Evolutionary conservation across 1,140 invertebrate species (phyloP), one percentile per base, ranked within the genome.

Genomic region (Solen grandis): DNA sequence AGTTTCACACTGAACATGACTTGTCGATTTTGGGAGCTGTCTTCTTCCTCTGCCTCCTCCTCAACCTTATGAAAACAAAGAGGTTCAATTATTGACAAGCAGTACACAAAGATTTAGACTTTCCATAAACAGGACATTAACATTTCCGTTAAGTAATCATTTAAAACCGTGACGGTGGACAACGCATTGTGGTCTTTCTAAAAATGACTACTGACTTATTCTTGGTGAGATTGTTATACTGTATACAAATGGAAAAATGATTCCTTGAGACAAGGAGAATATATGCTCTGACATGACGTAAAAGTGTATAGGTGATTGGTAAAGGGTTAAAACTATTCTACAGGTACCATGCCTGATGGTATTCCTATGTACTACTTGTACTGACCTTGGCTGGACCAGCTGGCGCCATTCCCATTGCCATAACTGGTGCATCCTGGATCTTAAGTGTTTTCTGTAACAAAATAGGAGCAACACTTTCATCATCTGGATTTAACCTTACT

Each of bases 351-450:
- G n/a, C n/a, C n/a, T n/a, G n/a, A n/a, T n/a, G n/a, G n/a, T n/a
- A n/a, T n/a, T n/a, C n/a, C n/a, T n/a, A n/a, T n/a, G n/a, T n/a
- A n/a, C n/a, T n/a, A n/a, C n/a, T n/a, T n/a, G n/a, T n/a, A n/a
- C n/a, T n/a, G n/a, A n/a, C n/a, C n/a, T n/a, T n/a, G n/a, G n/a
- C n/a, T n/a, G n/a, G n/a, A n/a, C n/a, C n/a, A n/a, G n/a, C n/a
- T n/a, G n/a, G n/a, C 13, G 77, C 63, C 68, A 82, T 80, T 36
- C 85, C 87, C 88, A 96, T 93, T n/a, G 96, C 94, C 95, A 97
- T 96, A 70, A 96, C 93, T 22, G 97, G 96, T 3, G 96, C 95
- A 93, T 99, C 97, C 62, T 97, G 96, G 59, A 99, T 95, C 90
- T 98, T 99, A 3, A 99, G 91, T 80, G 95, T 95, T 90, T 95